These are phyloP conservation scores for Trematomus loennbergii DNA, from an alignment of 2,113 vertebrate species.

Conservation along the genomic window DNA sequence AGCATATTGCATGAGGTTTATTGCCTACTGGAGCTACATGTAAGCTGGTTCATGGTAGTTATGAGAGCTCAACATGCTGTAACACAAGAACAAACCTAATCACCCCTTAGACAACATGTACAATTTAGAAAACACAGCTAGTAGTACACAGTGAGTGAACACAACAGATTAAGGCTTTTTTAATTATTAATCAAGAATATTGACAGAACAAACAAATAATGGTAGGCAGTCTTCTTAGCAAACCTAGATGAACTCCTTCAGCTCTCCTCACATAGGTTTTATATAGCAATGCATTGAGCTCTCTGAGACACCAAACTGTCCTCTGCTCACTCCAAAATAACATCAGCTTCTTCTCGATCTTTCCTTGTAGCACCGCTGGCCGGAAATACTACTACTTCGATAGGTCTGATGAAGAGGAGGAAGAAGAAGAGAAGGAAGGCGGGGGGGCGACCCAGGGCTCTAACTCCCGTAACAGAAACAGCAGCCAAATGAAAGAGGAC, in stretches of 20 bases:
- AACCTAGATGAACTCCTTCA: background rate
- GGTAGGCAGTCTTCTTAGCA: background rate
- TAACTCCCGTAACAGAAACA: constrained; percentile 76
- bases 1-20: constrained; percentile 8
- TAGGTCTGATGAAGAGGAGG: constrained; percentile 90
- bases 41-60: background rate
- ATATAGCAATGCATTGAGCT: background rate
- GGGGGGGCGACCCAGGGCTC: constrained; percentile 78
- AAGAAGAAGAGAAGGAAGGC: constrained; percentile 86
- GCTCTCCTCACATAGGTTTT: background rate
- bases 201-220: background rate
- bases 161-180: background rate
- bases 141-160: background rate
- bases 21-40: no score
- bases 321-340: constrained; percentile 2
- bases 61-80: background rate
- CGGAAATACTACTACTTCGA: constrained; percentile 84
- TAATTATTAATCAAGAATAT: background rate
- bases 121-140: background rate
- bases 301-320: background rate
- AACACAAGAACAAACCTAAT: background rate
- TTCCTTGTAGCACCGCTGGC: constrained; percentile 86
- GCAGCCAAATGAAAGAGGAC: constrained; percentile 85
- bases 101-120: background rate
- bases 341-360: background rate